Percentiles rank a stretch among this genome's conserved stretches.
Evolutionary conservation across 2,888 invertebrate genomes (phyloP).

Genomic region (Trachelus troglodyta): DNA sequence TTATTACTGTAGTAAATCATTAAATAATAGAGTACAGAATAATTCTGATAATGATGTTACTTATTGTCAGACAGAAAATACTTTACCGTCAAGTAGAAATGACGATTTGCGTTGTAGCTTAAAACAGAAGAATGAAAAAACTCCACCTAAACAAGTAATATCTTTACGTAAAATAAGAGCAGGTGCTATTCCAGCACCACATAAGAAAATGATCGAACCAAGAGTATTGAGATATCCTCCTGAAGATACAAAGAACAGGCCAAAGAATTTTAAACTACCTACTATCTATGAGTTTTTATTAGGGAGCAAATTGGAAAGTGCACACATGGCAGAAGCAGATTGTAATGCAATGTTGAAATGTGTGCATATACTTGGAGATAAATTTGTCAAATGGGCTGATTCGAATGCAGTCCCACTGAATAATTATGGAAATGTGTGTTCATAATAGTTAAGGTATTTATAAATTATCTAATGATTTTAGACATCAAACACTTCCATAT

Average conservation of each 20-base stretch:
- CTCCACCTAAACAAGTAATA: slow-evolving; percentile 65
- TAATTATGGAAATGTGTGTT: slow-evolving; percentile 44
- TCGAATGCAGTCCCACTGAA: slow-evolving; percentile 59
- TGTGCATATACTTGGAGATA: slow-evolving; percentile 69
- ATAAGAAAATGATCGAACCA: slow-evolving; percentile 3
- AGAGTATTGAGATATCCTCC: not conserved
- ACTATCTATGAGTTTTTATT: slow-evolving; percentile 71
- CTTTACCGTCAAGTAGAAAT: slow-evolving; percentile 39
- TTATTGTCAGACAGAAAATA: slow-evolving; percentile 6
- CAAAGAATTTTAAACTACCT: slow-evolving; percentile 68
- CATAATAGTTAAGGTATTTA: slow-evolving; percentile 20
- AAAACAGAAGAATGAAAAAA: slow-evolving; percentile 69
- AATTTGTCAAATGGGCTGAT: slow-evolving; percentile 72
- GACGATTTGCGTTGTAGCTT: slow-evolving; percentile 28
- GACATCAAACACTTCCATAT: not conserved
- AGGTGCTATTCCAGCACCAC: not conserved
- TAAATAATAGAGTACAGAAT: slow-evolving; percentile 46
- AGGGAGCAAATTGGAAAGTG: slow-evolving; percentile 63
- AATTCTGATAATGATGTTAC: not conserved
- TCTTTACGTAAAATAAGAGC: slow-evolving; percentile 15
- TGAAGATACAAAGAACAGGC: slow-evolving; percentile 21
- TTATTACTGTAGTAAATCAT: slow-evolving; percentile 30
- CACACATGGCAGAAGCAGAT: slow-evolving; percentile 79
- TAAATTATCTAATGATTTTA: not conserved
- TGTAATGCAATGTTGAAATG: slow-evolving; percentile 74